Evolutionary conservation across 2,888 invertebrate species (phyloP).

Genomic region (Cerastoderma edule): DNA sequence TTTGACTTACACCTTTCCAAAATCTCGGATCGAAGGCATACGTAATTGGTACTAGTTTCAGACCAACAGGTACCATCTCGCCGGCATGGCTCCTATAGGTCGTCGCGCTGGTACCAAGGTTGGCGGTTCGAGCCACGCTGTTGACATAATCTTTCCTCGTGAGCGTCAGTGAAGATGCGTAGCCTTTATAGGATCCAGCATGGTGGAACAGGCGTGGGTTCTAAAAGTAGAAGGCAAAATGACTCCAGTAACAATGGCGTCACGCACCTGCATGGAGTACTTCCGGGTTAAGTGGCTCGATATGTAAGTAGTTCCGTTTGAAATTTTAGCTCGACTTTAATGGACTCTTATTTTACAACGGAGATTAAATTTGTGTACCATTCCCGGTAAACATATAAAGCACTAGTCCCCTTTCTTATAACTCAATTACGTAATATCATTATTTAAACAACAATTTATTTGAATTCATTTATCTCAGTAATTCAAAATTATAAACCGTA

Average conservation of each 20-base stretch:
- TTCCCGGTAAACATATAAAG: no score
- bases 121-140: neutral
- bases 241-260: neutral
- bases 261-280: no score
- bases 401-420: no score
- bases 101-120: neutral
- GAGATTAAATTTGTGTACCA: no score
- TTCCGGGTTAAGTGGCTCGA: no score
- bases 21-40: conserved; percentile 14
- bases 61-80: conserved; percentile 20
- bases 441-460: neutral
- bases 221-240: neutral
- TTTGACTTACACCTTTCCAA: conserved; percentile 20
- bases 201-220: conserved; percentile 22
- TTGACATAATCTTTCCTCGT: conserved; percentile 6
- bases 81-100: neutral
- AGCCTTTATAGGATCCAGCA: conserved; percentile 25
- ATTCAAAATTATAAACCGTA: no score
- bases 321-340: no score
- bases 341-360: no score
- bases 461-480: no score
- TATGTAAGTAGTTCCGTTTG: no score
- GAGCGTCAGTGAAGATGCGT: conserved; percentile 20
- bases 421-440: neutral
- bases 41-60: conserved; percentile 27